These are phyloP conservation scores for Gobio occitaniae DNA, from an alignment of 2,797 vertebrate genomes.

Conservation along the genomic window DNA sequence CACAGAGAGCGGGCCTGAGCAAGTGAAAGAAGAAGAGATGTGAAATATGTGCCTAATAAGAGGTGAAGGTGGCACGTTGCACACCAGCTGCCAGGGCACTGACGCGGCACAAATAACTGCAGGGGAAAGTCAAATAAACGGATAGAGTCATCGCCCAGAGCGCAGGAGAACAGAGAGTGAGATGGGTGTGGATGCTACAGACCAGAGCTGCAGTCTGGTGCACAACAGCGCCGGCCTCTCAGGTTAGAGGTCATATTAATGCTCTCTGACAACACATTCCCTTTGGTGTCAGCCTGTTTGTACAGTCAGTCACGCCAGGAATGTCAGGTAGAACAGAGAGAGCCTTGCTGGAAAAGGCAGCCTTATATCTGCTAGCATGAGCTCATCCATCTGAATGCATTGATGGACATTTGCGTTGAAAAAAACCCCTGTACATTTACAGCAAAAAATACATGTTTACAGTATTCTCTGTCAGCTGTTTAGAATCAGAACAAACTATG, in stretches of 20 bases:
- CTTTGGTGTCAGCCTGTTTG: conserved; percentile 43
- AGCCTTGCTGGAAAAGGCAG: conserved; percentile 17
- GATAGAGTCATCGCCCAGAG: conserved; percentile 45
- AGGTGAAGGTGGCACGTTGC: conserved; percentile 59
- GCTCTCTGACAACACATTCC: conserved; percentile 47
- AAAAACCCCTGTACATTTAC: not conserved
- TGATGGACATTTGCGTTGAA: not conserved
- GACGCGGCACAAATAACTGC: conserved; percentile 60
- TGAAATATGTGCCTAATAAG: conserved; percentile 58
- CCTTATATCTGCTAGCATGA: conserved; percentile 14
- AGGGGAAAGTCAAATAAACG: conserved; percentile 55
- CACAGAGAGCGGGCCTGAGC: not conserved
- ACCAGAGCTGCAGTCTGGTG: conserved; percentile 37
- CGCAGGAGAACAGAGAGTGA: conserved; percentile 36
- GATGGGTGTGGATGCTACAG: conserved; percentile 40
- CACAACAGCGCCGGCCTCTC: conserved; percentile 2
- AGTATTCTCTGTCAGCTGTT: not conserved
- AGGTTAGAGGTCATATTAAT: conserved; percentile 52
- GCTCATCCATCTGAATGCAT: conserved; percentile 1
- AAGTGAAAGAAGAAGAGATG: conserved; percentile 35
- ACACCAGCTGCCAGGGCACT: conserved; percentile 55
- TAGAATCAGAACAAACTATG: not conserved
- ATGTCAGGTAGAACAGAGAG: conserved; percentile 31
- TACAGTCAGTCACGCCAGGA: conserved; percentile 43
- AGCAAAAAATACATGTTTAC: not conserved